Evolutionary conservation across 1,140 invertebrate genomes (phyloP), one percentile per base, ranked within the genome.

Genomic region (Hormaphis cornu): DNA sequence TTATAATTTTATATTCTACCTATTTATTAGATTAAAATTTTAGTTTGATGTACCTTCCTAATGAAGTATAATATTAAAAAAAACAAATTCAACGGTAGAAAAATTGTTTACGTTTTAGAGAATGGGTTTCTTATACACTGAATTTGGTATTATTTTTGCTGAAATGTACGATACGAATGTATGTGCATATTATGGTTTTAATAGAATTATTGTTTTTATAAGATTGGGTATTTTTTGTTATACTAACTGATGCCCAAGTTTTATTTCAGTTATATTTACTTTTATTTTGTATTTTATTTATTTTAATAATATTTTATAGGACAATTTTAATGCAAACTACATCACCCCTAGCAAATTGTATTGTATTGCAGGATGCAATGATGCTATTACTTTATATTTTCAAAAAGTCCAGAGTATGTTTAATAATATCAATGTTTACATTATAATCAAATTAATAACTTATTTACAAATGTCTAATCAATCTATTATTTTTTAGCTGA

Each of bases 331-430:
- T 9, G 82, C 84, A 72, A 84, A 85, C 73, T 77, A 84, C 26
- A 77, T 87, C 44, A 82, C 85, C 71, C 82, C 84, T 9, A 83
- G 87, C 74, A 84, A 87, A 77, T 77, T 90, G 4, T 89, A 88
- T 74, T 90, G 89, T 76, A 84, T 88, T n/a, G 83, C 87, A 77
- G 89, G 87, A 66, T 88, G 91, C 78, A 86, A 89, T 78, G 84
- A 88, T 77, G 87, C 89, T 50, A 77, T 90, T 58, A 87, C 85
- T 73, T 79, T 83, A 70, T 89, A 91, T 77, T 85, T 86, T 76
- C 83, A 88, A 77, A 83, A 83, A 76, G 78, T 89, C 63, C 84
- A 85, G 84, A 82, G 87, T 88, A 58, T 24, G 33, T 40, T 37
- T 24, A 80, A 74, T 46, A 71, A 72, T 70, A 26, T 46, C 37